A percentile compares a stretch with the other conserved stretches of the same genome.
Evolutionary conservation across 2,888 invertebrate species (phyloP).

Genomic region (Macropis europaea): DNA sequence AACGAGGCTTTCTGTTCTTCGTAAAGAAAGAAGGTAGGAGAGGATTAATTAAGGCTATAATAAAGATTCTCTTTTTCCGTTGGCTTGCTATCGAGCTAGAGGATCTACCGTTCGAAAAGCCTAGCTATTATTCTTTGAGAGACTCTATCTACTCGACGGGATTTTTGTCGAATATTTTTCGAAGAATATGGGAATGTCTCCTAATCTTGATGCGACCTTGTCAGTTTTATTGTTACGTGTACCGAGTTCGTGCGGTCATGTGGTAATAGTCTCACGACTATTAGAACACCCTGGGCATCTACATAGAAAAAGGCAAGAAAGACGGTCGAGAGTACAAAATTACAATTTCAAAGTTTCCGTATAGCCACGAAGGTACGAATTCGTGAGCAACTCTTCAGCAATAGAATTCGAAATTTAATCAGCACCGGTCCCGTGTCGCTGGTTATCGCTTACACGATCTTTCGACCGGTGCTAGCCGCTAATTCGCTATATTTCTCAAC

Average conservation of each 20-base stretch:
- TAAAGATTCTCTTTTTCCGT: background rate
- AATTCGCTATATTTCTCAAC: background rate
- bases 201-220: background rate
- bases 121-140: constrained; percentile 16
- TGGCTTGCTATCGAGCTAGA: constrained; percentile 8
- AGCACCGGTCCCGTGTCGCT: background rate
- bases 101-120: constrained; percentile 20
- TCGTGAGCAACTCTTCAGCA: background rate
- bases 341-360: too few species aligned
- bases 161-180: constrained; percentile 11
- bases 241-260: too few species aligned
- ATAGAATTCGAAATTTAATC: constrained; percentile 27
- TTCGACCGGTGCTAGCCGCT: background rate
- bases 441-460: background rate
- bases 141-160: background rate
- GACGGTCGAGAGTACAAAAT: too few species aligned
- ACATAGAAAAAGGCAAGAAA: too few species aligned
- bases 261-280: too few species aligned
- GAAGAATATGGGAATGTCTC: too few species aligned
- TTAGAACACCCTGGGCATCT: too few species aligned
- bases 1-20: background rate
- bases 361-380: too few species aligned
- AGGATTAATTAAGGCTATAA: constrained; percentile 14
- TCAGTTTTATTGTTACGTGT: too few species aligned
- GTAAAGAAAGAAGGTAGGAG: background rate